Base-by-base conservation (phyloP, 2,797 vertebrate genomes). In the Epinephelus coioides region DNA sequence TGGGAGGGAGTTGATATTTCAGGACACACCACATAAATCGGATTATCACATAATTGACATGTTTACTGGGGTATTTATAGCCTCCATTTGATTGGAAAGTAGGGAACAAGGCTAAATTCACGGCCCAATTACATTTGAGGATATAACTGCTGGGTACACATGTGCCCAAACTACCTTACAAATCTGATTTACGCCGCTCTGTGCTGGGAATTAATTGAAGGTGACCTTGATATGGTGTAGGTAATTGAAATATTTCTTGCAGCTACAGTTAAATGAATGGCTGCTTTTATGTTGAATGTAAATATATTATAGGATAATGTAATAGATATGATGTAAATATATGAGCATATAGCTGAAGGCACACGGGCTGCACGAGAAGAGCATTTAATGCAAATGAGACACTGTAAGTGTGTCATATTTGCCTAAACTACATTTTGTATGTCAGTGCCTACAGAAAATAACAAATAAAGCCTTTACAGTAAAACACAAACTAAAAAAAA, bases 11-110 rank as follows among this genome's bases (percentile, higher is more conserved):
- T 89, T 85, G 76, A 86, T 93, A 85, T 92, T 92, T 93, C 76
- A 81, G 85, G 84, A 93, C 82, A 65, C 79, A 77, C 70, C 73
- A 76, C 66, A 80, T 88, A 92, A 94, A 94, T 91, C 38, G 86
- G 89, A 94, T 95, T 94, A 94, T 76, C 83, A 70, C 67, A 81
- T 91, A 90, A 93, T 64, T 91, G 83, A 85, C 88, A 77, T 93
- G 88, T 93, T 93, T 93, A 88, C 89, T 69, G 80, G 73, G 73
- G 54, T 94, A 94, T 95, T 94, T 93, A 90, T 95, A 94, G 92
- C 88, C 25, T 63, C 53, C 5, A 43, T 90, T 90, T 79, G 68
- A 79, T 83, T 88, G 73, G 69, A 80, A 90, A 88, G 74, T 87
- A 66, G 76, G 78, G 40, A 88, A 81, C 72, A 80, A 76, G 81